These are phyloP conservation scores for Nothoprocta pentlandii DNA, from an alignment of 2,113 vertebrate species.

Conservation along the genomic window DNA sequence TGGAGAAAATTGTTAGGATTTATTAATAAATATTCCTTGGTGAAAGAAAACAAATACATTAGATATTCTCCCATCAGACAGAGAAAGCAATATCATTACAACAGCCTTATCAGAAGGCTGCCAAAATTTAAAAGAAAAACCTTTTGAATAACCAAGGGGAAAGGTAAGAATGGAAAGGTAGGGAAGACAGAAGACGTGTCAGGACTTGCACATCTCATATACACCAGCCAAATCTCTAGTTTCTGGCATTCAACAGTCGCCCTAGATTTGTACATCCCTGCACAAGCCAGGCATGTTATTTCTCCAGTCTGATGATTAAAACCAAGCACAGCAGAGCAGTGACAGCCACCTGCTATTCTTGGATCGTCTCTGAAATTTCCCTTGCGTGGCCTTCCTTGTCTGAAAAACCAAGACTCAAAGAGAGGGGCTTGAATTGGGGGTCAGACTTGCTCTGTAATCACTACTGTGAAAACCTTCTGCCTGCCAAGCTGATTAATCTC, in stretches of 20 bases:
- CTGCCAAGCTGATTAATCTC: neutral
- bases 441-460: neutral
- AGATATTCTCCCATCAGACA: neutral
- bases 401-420: slow-evolving; percentile 6
- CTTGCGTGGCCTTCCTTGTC: neutral
- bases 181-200: neutral
- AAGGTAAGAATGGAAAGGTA: neutral
- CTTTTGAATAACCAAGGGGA: neutral
- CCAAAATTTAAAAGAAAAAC: neutral
- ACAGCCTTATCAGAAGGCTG: neutral
- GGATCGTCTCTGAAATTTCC: slow-evolving; percentile 15
- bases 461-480: neutral
- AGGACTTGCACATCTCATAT: neutral
- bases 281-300: neutral
- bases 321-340: neutral
- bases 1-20: neutral
- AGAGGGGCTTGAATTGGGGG: neutral
- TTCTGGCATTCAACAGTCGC: neutral
- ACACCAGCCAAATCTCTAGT: neutral
- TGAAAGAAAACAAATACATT: neutral
- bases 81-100: neutral
- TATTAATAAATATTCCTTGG: neutral
- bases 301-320: slow-evolving; percentile 34
- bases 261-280: neutral
- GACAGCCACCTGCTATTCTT: slow-evolving; percentile 53